Percentiles rank a stretch among this genome's conserved stretches.
phyloP scores from a whole-genome alignment of 2,797 vertebrate species.

The Sylvia borin region DNA sequence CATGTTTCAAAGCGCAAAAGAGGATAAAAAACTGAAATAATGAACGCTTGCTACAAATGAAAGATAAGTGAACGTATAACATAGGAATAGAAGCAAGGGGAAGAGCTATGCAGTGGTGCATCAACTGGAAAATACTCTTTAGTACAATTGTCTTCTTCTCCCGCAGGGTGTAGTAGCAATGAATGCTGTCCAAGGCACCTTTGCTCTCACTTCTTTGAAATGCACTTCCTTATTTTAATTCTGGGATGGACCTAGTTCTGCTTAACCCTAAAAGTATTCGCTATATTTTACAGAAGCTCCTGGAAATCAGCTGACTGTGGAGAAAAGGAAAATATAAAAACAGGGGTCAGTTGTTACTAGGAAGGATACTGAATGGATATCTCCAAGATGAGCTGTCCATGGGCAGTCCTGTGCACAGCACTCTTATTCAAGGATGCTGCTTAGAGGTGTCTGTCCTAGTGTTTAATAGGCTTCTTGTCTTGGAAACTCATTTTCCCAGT shows the following conservation, averaged over 20 bases:
- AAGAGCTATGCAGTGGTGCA: background rate
- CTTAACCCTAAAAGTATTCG: background rate
- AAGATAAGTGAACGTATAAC: background rate
- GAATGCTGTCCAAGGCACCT: background rate
- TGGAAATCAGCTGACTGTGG: background rate
- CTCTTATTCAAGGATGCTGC: background rate
- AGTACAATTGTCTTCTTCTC: background rate
- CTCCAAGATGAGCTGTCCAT: background rate
- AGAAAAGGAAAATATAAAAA: background rate
- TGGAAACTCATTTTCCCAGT: background rate
- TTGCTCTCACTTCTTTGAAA: background rate
- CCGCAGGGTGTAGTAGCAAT: background rate
- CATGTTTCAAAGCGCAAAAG: background rate
- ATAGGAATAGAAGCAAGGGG: background rate
- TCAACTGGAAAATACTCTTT: fast-evolving
- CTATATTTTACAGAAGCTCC: background rate
- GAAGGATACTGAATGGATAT: background rate
- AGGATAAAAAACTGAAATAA: background rate
- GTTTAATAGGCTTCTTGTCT: background rate
- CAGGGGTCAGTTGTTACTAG: background rate
- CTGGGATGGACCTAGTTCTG: background rate
- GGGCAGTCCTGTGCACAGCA: background rate
- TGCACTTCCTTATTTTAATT: background rate
- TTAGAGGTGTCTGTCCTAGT: background rate
- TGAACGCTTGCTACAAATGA: background rate